Conservation (phyloP, 1,140 invertebrate genomes). For the Drosophila takahashii region DNA sequence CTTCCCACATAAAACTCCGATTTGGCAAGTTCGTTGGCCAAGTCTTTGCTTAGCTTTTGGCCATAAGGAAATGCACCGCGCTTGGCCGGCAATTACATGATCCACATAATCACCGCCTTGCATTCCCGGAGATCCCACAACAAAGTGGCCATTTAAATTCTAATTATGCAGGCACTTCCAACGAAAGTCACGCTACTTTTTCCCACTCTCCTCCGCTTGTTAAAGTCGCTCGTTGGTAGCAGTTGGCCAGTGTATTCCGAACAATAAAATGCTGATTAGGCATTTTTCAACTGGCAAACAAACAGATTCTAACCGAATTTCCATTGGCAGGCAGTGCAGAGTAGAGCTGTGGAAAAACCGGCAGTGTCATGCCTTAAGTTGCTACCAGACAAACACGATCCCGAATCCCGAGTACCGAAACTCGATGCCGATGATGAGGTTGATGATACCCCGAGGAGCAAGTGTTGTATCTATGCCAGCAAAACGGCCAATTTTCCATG, state of each 20-base stretch:
- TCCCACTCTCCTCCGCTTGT: conserved; percentile 38
- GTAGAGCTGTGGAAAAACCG: conserved; percentile 43
- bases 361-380: conserved; percentile 58
- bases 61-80: conserved; percentile 63
- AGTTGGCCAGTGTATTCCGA: conserved; percentile 2
- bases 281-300: conserved; percentile 42
- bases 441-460: conserved; percentile 60
- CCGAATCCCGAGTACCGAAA: conserved; percentile 1
- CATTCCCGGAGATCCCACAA: conserved; percentile 50
- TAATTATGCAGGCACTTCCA: conserved; percentile 68
- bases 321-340: conserved; percentile 49
- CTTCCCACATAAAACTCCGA: conserved; percentile 9
- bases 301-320: conserved; percentile 50
- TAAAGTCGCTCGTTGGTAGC: conserved; percentile 23
- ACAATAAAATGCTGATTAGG: conserved; percentile 69
- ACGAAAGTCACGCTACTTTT: conserved; percentile 64
- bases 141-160: conserved; percentile 77
- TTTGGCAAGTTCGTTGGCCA: conserved; percentile 48
- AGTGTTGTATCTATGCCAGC: conserved; percentile 62
- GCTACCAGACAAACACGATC: conserved; percentile 44
- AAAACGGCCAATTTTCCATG: conserved; percentile 70
- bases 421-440: conserved; percentile 27
- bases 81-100: conserved; percentile 53
- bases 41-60: conserved; percentile 55
- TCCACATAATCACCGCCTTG: conserved; percentile 30